These are phyloP conservation scores for Zaprionus ornatus DNA, from an alignment of 1,140 invertebrate genomes.

Conservation along the genomic window DNA sequence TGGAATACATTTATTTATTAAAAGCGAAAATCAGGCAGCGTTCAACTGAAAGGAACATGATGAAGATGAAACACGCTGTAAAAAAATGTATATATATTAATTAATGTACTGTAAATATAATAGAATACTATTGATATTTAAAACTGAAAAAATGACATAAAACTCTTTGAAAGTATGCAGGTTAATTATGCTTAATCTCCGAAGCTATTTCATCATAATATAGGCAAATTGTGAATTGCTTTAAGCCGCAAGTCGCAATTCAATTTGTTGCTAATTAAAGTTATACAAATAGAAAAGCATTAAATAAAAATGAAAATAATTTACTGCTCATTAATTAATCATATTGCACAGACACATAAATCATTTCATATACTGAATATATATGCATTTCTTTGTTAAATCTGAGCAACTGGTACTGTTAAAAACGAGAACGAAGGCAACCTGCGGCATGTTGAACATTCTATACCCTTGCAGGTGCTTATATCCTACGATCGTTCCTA, in stretches of 20 bases:
- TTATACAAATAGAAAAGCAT: neutral
- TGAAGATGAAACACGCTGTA: slow-evolving; percentile 18
- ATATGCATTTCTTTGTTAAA: neutral
- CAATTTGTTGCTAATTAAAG: neutral
- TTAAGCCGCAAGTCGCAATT: neutral
- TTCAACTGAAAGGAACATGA: slow-evolving; percentile 2
- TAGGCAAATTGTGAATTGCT: neutral
- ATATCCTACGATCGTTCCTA: too few species aligned
- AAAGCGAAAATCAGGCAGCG: slow-evolving; percentile 18
- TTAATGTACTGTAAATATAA: neutral
- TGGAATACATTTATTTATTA: slow-evolving; percentile 39
- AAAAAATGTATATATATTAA: neutral
- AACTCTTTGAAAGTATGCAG: neutral
- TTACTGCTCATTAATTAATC: slow-evolving; percentile 1
- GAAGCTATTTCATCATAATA: neutral
- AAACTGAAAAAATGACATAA: too few species aligned
- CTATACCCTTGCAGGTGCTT: too few species aligned
- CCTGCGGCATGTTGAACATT: too few species aligned
- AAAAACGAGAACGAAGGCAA: neutral
- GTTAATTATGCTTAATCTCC: neutral
- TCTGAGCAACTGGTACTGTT: neutral
- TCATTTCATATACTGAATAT: neutral
- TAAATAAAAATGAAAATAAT: slow-evolving; percentile 4
- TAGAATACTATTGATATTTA: neutral
- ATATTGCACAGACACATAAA: neutral